phyloP scores from a whole-genome alignment of 2,888 invertebrate genomes.

The Spilarctia lutea region DNA sequence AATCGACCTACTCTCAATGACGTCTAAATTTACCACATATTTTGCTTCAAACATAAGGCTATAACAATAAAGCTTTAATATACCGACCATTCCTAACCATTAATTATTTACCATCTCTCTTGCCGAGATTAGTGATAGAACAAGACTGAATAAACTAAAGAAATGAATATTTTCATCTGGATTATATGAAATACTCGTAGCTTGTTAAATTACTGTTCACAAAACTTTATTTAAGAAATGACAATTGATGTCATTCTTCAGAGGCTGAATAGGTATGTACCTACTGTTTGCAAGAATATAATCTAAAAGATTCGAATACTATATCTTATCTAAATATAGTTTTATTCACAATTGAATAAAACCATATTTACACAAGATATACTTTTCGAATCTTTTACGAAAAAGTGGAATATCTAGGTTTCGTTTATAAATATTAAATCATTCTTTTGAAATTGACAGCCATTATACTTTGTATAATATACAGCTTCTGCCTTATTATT shows the following conservation, averaged over 20 bases:
- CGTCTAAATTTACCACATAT: constrained; percentile 19
- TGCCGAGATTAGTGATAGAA: neutral
- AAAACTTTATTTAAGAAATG: neutral
- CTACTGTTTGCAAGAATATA: constrained; percentile 3
- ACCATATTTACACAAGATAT: constrained; percentile 5
- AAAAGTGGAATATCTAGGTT: neutral
- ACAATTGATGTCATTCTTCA: constrained; percentile 15
- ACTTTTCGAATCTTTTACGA: neutral
- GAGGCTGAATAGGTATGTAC: neutral
- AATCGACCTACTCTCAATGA: constrained; percentile 21
- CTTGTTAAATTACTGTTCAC: constrained; percentile 7
- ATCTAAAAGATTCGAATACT: too few species aligned
- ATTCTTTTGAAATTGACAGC: neutral
- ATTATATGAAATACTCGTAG: constrained; percentile 8
- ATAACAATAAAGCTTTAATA: neutral
- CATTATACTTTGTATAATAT: neutral
- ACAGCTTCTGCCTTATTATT: neutral
- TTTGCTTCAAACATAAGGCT: neutral
- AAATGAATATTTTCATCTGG: constrained; percentile 2
- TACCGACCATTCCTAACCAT: neutral
- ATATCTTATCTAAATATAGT: too few species aligned
- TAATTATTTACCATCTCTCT: neutral
- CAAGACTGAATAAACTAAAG: constrained; percentile 4
- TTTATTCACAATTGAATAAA: too few species aligned
- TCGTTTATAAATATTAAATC: neutral